Evolutionary conservation across 2,888 invertebrate genomes (phyloP).

Genomic region (Hemistola chrysoprasaria): DNA sequence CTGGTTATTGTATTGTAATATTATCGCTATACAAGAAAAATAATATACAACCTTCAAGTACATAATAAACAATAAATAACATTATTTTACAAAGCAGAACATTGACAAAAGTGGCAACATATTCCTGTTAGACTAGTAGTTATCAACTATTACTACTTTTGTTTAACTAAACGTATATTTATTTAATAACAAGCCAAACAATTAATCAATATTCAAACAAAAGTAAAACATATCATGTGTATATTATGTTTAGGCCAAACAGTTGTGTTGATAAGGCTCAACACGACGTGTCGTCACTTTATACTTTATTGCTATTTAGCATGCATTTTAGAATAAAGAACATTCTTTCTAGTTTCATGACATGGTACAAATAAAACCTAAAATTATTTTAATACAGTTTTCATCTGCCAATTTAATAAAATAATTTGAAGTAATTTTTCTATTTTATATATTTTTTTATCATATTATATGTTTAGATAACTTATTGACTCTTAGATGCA

Average conservation of each 20-base stretch:
- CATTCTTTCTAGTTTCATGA: constrained; percentile 5
- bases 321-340: background rate
- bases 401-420: constrained; percentile 1
- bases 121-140: constrained; percentile 77
- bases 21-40: constrained; percentile 46
- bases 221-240: constrained; percentile 7
- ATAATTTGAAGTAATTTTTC: constrained; percentile 1
- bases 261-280: background rate
- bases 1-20: constrained; percentile 52
- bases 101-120: constrained; percentile 77
- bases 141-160: constrained; percentile 47
- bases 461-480: constrained; percentile 12
- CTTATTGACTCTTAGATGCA: constrained; percentile 10
- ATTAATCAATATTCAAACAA: constrained; percentile 6
- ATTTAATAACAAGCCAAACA: constrained; percentile 20
- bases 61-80: constrained; percentile 77
- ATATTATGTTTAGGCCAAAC: constrained; percentile 20
- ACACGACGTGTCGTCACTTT: background rate
- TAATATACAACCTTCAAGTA: constrained; percentile 66
- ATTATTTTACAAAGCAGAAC: constrained; percentile 77
- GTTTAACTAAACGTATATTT: constrained; percentile 58
- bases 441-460: too few species aligned
- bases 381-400: constrained; percentile 5
- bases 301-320: background rate
- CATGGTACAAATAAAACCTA: constrained; percentile 4